phyloP scores from a whole-genome alignment of 2,888 invertebrate species.

The Drosophila buzzatii region DNA sequence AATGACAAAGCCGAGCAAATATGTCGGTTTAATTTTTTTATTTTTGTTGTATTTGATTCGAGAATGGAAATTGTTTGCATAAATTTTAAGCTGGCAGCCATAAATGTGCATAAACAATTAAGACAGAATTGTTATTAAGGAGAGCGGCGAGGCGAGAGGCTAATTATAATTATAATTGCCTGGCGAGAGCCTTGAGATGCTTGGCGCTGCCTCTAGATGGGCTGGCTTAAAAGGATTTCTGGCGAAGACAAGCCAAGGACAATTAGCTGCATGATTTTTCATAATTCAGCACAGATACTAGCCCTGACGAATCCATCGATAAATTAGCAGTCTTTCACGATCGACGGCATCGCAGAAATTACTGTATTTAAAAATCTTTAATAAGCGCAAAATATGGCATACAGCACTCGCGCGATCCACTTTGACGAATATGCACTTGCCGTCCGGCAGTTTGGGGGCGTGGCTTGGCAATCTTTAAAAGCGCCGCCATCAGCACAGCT shows the following conservation, averaged over 20 bases:
- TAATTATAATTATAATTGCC: slow-evolving; percentile 51
- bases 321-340: slow-evolving; percentile 67
- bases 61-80: slow-evolving; percentile 64
- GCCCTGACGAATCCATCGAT: slow-evolving; percentile 63
- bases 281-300: slow-evolving; percentile 62
- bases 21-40: slow-evolving; percentile 37
- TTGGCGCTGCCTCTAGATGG: slow-evolving; percentile 21
- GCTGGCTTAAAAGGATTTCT: slow-evolving; percentile 73
- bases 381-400: slow-evolving; percentile 74
- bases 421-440: slow-evolving; percentile 45
- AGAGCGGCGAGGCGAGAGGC: slow-evolving; percentile 16
- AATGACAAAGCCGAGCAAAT: slow-evolving; percentile 69
- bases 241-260: slow-evolving; percentile 36
- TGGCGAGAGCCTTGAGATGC: slow-evolving; percentile 13
- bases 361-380: slow-evolving; percentile 79
- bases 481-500: slow-evolving; percentile 46
- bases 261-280: slow-evolving; percentile 75
- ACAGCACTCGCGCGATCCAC: slow-evolving; percentile 30
- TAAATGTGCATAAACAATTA: slow-evolving; percentile 77
- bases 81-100: slow-evolving; percentile 59
- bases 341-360: slow-evolving; percentile 51
- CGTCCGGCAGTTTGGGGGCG: slow-evolving; percentile 26
- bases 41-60: slow-evolving; percentile 18
- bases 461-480: slow-evolving; percentile 37
- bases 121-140: slow-evolving; percentile 37